phyloP scores from a whole-genome alignment of 2,888 invertebrate genomes.

The Cephus nigrinus region DNA sequence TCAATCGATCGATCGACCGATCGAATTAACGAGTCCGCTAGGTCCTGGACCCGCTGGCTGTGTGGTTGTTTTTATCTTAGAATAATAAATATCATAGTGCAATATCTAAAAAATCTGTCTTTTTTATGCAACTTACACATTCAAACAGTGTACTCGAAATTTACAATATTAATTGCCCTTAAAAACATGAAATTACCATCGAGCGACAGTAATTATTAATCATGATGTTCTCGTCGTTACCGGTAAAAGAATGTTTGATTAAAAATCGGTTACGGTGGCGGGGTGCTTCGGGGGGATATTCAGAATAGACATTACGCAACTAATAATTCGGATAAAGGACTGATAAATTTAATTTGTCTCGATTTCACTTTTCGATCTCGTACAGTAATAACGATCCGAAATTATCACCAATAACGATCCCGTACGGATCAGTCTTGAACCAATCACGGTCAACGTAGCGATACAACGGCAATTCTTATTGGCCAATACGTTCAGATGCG shows the following conservation, averaged over 20 bases:
- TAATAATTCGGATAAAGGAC: not conserved
- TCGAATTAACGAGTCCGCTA: constrained; percentile 34
- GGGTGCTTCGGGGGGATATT: not conserved
- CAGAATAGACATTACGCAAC: not conserved
- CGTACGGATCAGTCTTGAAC: not conserved
- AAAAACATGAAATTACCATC: constrained; percentile 57
- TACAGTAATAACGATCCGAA: not conserved
- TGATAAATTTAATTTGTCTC: not conserved
- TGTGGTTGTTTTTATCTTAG: constrained; percentile 39
- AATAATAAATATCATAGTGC: constrained; percentile 62
- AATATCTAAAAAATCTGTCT: constrained; percentile 64
- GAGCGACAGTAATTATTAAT: constrained; percentile 43
- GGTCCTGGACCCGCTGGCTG: constrained; percentile 38
- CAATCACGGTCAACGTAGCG: not conserved
- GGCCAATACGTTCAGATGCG: not conserved
- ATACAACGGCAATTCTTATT: not conserved
- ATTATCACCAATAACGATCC: not conserved
- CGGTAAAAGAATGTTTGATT: constrained; percentile 40
- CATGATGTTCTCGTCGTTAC: constrained; percentile 34
- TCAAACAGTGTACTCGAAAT: constrained; percentile 61
- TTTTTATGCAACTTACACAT: constrained; percentile 61
- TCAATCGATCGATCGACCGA: not conserved
- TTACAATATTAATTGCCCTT: constrained; percentile 62
- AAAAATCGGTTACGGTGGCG: constrained; percentile 23
- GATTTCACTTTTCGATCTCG: not conserved